Evolutionary conservation across 2,888 invertebrate genomes (phyloP).

Genomic region (Sarcophaga rosellei): DNA sequence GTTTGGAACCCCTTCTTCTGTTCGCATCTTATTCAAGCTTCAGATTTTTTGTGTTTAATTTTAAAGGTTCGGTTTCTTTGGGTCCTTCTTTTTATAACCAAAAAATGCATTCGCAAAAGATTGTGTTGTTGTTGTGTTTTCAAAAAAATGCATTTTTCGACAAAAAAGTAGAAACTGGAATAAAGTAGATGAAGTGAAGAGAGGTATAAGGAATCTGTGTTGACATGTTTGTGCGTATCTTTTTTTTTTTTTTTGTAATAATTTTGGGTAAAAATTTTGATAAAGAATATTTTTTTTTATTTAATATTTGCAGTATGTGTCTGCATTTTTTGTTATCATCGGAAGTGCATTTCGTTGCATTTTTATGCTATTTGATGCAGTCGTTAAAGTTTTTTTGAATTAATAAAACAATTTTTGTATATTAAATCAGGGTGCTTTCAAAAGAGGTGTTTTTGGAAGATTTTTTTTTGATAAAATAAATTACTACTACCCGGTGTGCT

Average conservation of each 20-base stretch:
- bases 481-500: too few relatives aligned
- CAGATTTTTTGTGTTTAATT: slow-evolving; percentile 35
- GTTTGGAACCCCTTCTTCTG: slow-evolving; percentile 56
- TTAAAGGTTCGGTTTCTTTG: slow-evolving; percentile 31
- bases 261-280: slow-evolving; percentile 62
- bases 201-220: slow-evolving; percentile 50
- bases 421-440: slow-evolving; percentile 20
- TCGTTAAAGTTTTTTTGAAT: slow-evolving; percentile 55
- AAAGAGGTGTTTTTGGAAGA: not conserved
- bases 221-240: slow-evolving; percentile 46
- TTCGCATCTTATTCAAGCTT: slow-evolving; percentile 51
- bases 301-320: slow-evolving; percentile 38
- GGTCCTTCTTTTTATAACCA: slow-evolving; percentile 38
- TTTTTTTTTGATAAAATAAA: not conserved
- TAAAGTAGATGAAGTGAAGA: not conserved
- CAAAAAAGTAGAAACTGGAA: not conserved
- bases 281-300: not conserved
- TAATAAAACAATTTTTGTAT: not conserved
- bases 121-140: not conserved
- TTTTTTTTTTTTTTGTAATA: slow-evolving; percentile 30
- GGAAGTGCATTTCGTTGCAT: slow-evolving; percentile 70
- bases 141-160: slow-evolving; percentile 6
- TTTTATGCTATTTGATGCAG: slow-evolving; percentile 71
- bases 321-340: slow-evolving; percentile 67
- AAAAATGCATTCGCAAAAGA: slow-evolving; percentile 53